Evolutionary conservation across 2,888 invertebrate genomes (phyloP), one percentile per base, ranked within the genome.

Genomic region (Eupithecia insigniata): DNA sequence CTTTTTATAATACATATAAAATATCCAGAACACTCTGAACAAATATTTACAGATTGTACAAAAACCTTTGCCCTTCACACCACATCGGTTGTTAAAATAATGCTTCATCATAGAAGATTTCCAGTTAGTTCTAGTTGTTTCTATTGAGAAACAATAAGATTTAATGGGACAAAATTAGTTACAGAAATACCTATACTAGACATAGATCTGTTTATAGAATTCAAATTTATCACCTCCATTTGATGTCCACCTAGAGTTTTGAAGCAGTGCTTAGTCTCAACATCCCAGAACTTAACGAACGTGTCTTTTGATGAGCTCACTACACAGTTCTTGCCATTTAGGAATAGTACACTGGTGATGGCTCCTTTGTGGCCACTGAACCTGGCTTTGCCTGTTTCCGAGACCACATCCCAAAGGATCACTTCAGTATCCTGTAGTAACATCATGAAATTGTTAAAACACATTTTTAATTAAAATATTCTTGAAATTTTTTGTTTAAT

Each of bases 201-300:
- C 8, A 51, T n/a, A 39, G 8, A 43, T 30, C 39, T n/a, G 18
- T 61, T 22, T 36, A 10, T 36, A 64, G 12, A 26, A 14, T 4
- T 22, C 2, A 64, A 36, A 26, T 39, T 14, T 14, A 16, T 7
- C 91, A 96, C 97, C 95, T 99, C 99, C 78, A 96, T 96, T 83
- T 96, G 96, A 90, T 98, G 97, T 72, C 98, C 99, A 58, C 98
- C 96, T 67, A 99, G 94, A 4, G 99, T 99, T 89, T 98, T 98
- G 85, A 99, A 99, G 89, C 99, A 99, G 85, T 98, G 97, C 82
- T 98, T 97, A 8, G 98, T 98, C 79, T 98, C 97, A 78, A 99
- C 94, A 89, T 99, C 98, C 99, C 99, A 99, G 88, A 99, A 98
- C 90, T 99, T 99, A 0, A 99, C 96, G 87, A 97, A 97, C 12